Percentiles rank a stretch among this genome's conserved stretches.
These are phyloP conservation scores for Philaenus spumarius DNA, from an alignment of 1,140 invertebrate genomes.

Conservation along the genomic window DNA sequence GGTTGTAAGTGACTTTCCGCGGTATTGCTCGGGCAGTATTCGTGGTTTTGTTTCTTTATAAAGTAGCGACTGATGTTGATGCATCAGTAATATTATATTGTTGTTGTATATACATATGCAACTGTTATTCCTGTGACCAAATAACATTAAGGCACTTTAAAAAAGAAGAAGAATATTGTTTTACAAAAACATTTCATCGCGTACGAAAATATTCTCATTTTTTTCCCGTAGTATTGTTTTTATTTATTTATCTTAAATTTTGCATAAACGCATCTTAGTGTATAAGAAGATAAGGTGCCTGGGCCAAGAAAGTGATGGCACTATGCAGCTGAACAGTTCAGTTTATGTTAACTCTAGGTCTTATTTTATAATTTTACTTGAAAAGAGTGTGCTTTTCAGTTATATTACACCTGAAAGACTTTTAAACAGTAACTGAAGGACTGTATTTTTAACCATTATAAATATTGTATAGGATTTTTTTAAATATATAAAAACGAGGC, in stretches of 20 bases:
- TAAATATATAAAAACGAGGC: not conserved
- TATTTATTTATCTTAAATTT: not conserved
- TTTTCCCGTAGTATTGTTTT: not conserved
- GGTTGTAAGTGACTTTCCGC: conserved; percentile 9
- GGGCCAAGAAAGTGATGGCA: no score
- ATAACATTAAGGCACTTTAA: conserved; percentile 18
- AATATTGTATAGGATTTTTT: not conserved
- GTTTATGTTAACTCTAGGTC: conserved; percentile 12
- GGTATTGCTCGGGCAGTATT: not conserved
- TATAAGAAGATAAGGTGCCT: no score
- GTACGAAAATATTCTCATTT: no score
- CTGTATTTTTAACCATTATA: conserved; percentile 12
- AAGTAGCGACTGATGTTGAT: not conserved
- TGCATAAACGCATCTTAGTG: no score
- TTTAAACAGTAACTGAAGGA: conserved; percentile 3
- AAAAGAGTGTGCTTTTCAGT: conserved; percentile 3
- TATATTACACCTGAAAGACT: no score
- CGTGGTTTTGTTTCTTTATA: not conserved
- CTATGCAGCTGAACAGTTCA: conserved; percentile 4
- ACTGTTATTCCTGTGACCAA: conserved; percentile 21
- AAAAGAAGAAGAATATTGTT: no score
- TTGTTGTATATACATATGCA: conserved; percentile 14
- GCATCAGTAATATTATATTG: not conserved
- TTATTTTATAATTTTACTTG: conserved; percentile 4
- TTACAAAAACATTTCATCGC: no score